phyloP scores from a whole-genome alignment of 2,888 invertebrate species.

The Hesperia comma region DNA sequence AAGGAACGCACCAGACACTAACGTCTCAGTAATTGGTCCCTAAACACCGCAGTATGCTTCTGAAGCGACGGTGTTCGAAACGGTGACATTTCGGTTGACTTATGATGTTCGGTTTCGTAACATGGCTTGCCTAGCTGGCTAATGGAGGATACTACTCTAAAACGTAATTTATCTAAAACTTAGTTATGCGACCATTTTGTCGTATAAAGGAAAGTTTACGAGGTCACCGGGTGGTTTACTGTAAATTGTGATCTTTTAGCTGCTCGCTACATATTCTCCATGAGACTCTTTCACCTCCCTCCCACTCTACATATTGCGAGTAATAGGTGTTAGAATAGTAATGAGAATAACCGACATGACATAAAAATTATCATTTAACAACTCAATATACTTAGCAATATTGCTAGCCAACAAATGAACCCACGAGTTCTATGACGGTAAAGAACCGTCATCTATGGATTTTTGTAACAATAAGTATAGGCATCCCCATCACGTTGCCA shows the following conservation, averaged over 20 bases:
- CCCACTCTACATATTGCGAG: too few relatives aligned
- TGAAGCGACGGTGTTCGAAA: slow-evolving; percentile 15
- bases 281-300: too few relatives aligned
- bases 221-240: background rate
- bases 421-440: too few relatives aligned
- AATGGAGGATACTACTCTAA: slow-evolving; percentile 1
- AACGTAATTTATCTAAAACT: background rate
- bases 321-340: too few relatives aligned
- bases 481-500: too few relatives aligned
- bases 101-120: slow-evolving; percentile 37
- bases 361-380: too few relatives aligned
- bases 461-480: too few relatives aligned
- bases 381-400: too few relatives aligned
- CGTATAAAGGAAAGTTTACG: slow-evolving; percentile 10
- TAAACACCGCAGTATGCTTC: slow-evolving; percentile 51
- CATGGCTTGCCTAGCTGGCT: background rate
- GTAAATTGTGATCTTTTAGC: background rate
- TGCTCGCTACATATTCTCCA: background rate
- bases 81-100: slow-evolving; percentile 29
- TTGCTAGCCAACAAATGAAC: too few relatives aligned
- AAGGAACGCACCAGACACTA: slow-evolving; percentile 57
- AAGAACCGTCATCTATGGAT: too few relatives aligned
- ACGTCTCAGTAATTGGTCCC: slow-evolving; percentile 69
- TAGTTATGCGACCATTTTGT: background rate
- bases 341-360: too few relatives aligned